Evolutionary conservation across 2,113 vertebrate species (phyloP).

Genomic region (Stictonetta naevosa): DNA sequence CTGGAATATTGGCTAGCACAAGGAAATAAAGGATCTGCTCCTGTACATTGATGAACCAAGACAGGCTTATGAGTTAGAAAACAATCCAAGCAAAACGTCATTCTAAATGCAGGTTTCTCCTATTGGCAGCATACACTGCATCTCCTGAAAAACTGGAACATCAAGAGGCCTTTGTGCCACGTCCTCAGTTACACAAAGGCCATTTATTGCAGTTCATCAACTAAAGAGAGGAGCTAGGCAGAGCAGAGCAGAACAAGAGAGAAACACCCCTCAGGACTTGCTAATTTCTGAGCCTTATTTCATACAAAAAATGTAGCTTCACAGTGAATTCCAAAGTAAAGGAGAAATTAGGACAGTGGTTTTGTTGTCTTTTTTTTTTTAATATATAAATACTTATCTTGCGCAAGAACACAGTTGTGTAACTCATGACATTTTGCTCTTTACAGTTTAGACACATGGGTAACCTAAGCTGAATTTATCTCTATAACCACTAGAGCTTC

Average conservation of each 20-base stretch:
- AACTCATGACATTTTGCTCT: background rate
- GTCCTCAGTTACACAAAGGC: background rate
- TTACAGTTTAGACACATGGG: background rate
- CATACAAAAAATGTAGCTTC: background rate
- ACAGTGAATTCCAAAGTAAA: background rate
- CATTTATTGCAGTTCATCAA: background rate
- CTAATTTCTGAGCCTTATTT: background rate
- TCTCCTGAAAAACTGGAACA: background rate
- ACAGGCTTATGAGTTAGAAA: background rate
- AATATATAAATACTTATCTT: background rate
- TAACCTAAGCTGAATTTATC: background rate
- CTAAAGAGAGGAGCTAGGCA: background rate
- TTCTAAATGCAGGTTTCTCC: background rate
- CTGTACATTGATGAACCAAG: background rate
- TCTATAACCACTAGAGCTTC: background rate
- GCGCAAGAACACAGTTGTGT: background rate
- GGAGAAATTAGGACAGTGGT: background rate
- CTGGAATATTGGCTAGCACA: background rate
- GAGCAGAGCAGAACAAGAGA: background rate
- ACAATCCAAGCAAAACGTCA: background rate
- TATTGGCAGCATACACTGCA: background rate
- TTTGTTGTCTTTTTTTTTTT: background rate
- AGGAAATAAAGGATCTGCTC: background rate
- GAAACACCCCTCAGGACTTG: background rate
- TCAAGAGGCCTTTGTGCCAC: background rate